Percentiles rank a stretch among this genome's conserved stretches.
Conservation (phyloP, 2,888 invertebrate species). For the Callosobruchus maculatus region DNA sequence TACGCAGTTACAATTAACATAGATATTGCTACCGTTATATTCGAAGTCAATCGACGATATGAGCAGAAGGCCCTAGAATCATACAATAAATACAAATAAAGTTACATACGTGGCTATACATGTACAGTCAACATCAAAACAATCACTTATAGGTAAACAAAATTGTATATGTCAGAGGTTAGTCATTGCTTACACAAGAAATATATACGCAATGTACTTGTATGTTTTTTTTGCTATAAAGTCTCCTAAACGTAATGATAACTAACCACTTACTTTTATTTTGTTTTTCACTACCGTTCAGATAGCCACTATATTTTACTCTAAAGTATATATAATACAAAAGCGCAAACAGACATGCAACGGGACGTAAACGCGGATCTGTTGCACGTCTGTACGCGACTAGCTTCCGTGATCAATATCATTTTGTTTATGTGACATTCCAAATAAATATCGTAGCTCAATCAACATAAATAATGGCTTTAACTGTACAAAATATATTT, state of each 20-base stretch:
- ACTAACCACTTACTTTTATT: neutral
- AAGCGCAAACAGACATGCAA: neutral
- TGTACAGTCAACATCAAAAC: neutral
- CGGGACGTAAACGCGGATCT: neutral
- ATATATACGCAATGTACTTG: neutral
- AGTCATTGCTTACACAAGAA: neutral
- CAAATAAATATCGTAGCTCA: neutral
- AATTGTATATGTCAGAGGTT: neutral
- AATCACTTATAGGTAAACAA: neutral
- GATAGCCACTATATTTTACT: neutral
- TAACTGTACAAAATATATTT: neutral
- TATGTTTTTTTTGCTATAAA: neutral
- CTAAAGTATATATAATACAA: neutral
- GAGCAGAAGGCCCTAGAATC: neutral
- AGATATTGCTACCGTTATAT: no score
- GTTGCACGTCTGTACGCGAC: neutral
- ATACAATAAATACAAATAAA: neutral
- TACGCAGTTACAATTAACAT: no score
- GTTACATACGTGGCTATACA: neutral
- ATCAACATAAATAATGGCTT: neutral
- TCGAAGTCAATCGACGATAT: neutral
- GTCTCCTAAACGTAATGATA: neutral
- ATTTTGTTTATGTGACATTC: neutral
- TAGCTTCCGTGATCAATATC: neutral
- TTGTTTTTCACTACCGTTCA: neutral